Conservation (phyloP, 2,888 invertebrate species). For the Brenthis daphne region DNA sequence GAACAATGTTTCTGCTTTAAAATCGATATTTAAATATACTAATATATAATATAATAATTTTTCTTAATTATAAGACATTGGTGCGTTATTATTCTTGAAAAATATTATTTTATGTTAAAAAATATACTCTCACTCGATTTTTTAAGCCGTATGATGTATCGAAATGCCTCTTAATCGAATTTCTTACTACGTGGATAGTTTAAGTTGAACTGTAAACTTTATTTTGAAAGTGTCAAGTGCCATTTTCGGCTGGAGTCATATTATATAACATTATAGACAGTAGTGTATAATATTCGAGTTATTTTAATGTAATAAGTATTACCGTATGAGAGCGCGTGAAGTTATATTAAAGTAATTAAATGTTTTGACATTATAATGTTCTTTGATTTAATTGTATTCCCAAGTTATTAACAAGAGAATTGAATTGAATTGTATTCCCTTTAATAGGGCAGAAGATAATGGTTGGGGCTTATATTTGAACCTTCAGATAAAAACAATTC, state of each 20-base stretch:
- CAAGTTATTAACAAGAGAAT: no score
- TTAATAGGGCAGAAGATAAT: neutral
- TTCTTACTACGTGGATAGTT: constrained; percentile 20
- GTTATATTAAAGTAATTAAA: constrained; percentile 69
- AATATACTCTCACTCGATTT: neutral
- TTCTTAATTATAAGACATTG: constrained; percentile 5
- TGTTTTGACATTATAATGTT: constrained; percentile 54
- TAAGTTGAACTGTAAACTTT: constrained; percentile 38
- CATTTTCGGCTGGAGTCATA: constrained; percentile 64
- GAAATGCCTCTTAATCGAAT: constrained; percentile 41
- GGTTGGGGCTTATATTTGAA: no score
- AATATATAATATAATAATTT: neutral
- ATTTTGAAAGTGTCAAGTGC: constrained; percentile 55
- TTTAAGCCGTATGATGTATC: constrained; percentile 14
- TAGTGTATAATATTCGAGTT: constrained; percentile 50
- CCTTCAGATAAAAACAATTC: no score
- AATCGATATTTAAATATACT: neutral
- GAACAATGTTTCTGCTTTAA: no score
- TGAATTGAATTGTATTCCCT: neutral
- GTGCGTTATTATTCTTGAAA: constrained; percentile 2
- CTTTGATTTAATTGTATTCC: constrained; percentile 39
- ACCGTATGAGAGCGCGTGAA: constrained; percentile 68
- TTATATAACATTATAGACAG: constrained; percentile 44
- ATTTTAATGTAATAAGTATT: constrained; percentile 68
- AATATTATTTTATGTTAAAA: neutral